Evolutionary conservation across 2,113 vertebrate genomes (phyloP).

Genomic region (Pholis gunnellus): DNA sequence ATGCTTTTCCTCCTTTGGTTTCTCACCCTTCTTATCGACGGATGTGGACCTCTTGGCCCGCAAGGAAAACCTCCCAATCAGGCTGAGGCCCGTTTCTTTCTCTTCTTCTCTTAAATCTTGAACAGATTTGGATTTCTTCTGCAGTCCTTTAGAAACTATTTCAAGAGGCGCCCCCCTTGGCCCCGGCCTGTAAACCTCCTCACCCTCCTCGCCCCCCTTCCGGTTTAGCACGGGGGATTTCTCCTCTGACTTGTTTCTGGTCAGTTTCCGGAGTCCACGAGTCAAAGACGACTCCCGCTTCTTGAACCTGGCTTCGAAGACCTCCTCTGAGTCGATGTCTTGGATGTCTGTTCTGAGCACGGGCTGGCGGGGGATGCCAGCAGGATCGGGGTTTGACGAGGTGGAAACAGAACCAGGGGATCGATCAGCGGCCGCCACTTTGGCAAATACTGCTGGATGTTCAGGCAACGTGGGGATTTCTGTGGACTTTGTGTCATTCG

Average conservation of each 20-base stretch:
- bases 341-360: conserved; percentile 84
- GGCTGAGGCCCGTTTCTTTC: conserved; percentile 83
- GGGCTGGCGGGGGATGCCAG: conserved; percentile 53
- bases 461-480: conserved; percentile 48
- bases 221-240: conserved; percentile 80
- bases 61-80: conserved; percentile 90
- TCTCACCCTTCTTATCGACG: conserved; percentile 79
- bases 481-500: conserved; percentile 22
- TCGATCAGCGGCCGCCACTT: conserved; percentile 67
- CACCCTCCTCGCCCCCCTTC: conserved; percentile 81
- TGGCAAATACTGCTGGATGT: conserved; percentile 83
- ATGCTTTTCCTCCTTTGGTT: conserved; percentile 66
- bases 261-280: conserved; percentile 89
- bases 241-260: conserved; percentile 91
- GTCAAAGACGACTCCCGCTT: conserved; percentile 91
- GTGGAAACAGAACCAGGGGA: conserved; percentile 33
- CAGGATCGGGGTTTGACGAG: conserved; percentile 41
- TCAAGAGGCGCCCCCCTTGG: conserved; percentile 89
- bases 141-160: conserved; percentile 79
- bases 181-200: conserved; percentile 92
- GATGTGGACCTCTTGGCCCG: conserved; percentile 83
- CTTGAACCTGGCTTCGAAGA: conserved; percentile 97
- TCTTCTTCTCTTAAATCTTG: conserved; percentile 89
- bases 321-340: conserved; percentile 93
- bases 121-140: conserved; percentile 90